Evolutionary conservation across 2,113 vertebrate species (phyloP), one percentile per base, ranked within the genome.

Genomic region (Nyctibius bracteatus): DNA sequence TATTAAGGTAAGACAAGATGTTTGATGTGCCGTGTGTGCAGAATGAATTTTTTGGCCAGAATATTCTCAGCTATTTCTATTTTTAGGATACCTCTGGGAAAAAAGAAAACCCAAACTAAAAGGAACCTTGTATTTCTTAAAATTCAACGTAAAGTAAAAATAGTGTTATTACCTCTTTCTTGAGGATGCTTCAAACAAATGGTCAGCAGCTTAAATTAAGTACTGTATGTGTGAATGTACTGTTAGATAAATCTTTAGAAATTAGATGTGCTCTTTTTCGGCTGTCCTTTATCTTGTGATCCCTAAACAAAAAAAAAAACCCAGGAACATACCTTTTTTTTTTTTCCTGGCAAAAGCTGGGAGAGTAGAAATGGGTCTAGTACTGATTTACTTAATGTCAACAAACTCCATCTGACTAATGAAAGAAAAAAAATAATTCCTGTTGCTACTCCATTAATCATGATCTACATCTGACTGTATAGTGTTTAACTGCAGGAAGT

Each of bases 41-140:
- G 78, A 79, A 47, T 63, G 47, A 72, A 7, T 23, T 78, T 81
- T 95, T 75, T 92, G 31, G 62, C 31, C 6, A n/a, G 62, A 81
- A 52, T 72, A 43, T 61, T 94, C 44, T 80, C 22, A 73, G n/a
- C 37, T 84, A 19, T 92, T 95, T 90, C 70, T 96, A 13, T 55
- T 72, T 91, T 87, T 92, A 44, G 39, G 72, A 43, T 75, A 65
- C 12, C 9, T 72, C 8, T 39, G 22, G n/a, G 8, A 43, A 54
- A 43, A 59, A 33, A 51, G 58, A 10, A 71, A 59, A 11, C 8
- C 14, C 15, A 82, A 92, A 65, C n/a, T 27, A 30, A 88, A 91
- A 66, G 18, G 41, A 90, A 31, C 10, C 24, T 10, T n/a, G 1
- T 46, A 30, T 86, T 88, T 74, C 23, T 85, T 78, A 54, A 94